A percentile compares a stretch with the other conserved stretches of the same genome.
Conservation (phyloP, 2,113 vertebrate species). For the Lepus americanus region DNA sequence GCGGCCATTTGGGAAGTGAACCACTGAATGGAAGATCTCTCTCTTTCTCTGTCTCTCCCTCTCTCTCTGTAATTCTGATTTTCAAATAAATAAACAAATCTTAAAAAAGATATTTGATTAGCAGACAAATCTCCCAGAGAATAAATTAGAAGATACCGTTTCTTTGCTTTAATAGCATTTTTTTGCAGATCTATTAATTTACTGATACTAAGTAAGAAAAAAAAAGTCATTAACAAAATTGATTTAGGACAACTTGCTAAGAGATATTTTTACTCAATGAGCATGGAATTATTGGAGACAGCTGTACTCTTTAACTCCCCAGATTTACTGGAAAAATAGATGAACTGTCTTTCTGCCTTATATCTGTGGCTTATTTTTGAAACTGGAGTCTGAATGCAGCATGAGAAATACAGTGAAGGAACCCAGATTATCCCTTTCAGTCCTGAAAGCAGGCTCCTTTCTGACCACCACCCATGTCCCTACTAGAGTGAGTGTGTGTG, state of each 20-base stretch:
- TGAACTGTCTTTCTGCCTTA: slow-evolving; percentile 36
- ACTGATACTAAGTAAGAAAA: slow-evolving; percentile 61
- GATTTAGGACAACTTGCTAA: slow-evolving; percentile 70
- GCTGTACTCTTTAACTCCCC: slow-evolving; percentile 45
- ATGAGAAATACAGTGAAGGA: not conserved
- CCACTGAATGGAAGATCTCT: too few species aligned
- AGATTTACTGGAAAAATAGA: slow-evolving; percentile 70
- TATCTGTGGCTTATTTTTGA: slow-evolving; percentile 42
- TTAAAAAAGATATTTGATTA: slow-evolving; percentile 24
- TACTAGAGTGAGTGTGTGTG: not conserved
- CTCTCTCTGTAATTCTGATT: too few species aligned
- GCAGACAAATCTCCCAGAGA: slow-evolving; percentile 57
- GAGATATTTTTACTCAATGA: slow-evolving; percentile 67
- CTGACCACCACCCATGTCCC: fast-evolving
- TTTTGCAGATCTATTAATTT: slow-evolving; percentile 74
- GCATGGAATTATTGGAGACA: slow-evolving; percentile 29
- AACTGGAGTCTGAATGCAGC: not conserved
- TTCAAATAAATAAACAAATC: too few species aligned
- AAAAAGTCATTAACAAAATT: slow-evolving; percentile 70
- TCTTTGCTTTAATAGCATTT: slow-evolving; percentile 48
- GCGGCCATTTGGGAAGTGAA: too few species aligned
- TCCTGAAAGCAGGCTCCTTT: not conserved
- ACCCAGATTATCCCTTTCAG: not conserved
- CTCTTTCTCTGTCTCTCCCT: too few species aligned
- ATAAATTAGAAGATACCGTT: slow-evolving; percentile 67